Conservation (phyloP, 2,888 invertebrate species). For the Agrotis puta region DNA sequence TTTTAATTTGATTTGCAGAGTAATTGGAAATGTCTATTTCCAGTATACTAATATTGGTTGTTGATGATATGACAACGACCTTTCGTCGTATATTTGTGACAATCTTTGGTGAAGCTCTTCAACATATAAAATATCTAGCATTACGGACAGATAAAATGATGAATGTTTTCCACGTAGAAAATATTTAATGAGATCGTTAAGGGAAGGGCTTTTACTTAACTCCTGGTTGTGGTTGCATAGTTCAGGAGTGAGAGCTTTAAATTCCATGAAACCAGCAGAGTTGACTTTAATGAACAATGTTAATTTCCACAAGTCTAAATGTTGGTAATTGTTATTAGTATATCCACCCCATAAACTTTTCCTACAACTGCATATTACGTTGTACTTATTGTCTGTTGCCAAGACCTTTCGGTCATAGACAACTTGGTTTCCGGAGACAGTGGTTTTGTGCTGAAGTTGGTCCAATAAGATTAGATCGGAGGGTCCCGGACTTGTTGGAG, state of each 20-base stretch:
- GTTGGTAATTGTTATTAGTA: neutral
- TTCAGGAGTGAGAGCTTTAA: too few species aligned
- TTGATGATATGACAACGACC: neutral
- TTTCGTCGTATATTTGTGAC: neutral
- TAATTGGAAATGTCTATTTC: neutral
- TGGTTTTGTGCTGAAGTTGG: neutral
- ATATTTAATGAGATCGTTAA: neutral
- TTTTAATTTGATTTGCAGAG: neutral
- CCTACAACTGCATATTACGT: neutral
- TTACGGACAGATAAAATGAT: neutral
- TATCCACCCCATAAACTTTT: constrained; percentile 24
- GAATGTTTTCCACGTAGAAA: too few species aligned
- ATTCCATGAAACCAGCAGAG: too few species aligned
- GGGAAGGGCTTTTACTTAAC: neutral
- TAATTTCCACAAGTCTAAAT: neutral
- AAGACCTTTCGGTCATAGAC: constrained; percentile 9
- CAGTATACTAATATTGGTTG: neutral
- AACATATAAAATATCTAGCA: too few species aligned
- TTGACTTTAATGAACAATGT: neutral
- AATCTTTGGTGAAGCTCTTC: neutral
- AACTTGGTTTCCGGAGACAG: neutral
- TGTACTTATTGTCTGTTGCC: constrained; percentile 2
- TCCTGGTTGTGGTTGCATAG: neutral
- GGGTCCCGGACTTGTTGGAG: too few species aligned
- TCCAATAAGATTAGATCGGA: too few species aligned